Conservation (phyloP, 2,113 vertebrate genomes). For the Xiphophorus maculatus region DNA sequence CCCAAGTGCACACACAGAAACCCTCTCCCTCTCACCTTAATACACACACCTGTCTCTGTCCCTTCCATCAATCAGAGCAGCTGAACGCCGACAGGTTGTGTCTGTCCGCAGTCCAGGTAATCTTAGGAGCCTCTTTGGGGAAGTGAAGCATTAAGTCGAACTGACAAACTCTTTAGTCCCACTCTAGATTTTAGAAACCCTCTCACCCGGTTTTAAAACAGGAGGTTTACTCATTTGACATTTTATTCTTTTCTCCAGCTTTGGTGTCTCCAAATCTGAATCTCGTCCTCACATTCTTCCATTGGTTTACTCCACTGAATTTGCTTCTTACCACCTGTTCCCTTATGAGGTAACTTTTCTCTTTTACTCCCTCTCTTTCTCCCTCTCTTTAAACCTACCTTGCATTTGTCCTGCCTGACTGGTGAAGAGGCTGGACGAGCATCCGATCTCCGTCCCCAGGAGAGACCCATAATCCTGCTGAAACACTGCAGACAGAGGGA, state of each 20-base stretch:
- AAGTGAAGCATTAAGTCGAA: slow-evolving; percentile 70
- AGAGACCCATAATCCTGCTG: slow-evolving; percentile 85
- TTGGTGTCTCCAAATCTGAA: slow-evolving; percentile 29
- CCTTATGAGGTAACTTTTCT: neutral
- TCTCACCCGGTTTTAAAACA: slow-evolving; percentile 24
- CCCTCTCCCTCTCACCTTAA: slow-evolving; percentile 50
- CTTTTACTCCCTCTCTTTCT: neutral
- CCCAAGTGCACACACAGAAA: slow-evolving; percentile 53
- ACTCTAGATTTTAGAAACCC: slow-evolving; percentile 62
- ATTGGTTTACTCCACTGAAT: neutral
- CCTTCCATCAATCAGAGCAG: slow-evolving; percentile 71
- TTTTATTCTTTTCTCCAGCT: slow-evolving; percentile 34
- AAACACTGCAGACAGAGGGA: slow-evolving; percentile 75
- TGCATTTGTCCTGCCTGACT: slow-evolving; percentile 84
- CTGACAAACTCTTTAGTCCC: slow-evolving; percentile 78
- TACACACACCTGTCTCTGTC: slow-evolving; percentile 66
- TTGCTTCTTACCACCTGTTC: neutral
- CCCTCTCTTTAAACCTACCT: slow-evolving; percentile 70
- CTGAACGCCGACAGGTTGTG: slow-evolving; percentile 69
- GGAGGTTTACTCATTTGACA: slow-evolving; percentile 26
- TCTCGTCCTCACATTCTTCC: slow-evolving; percentile 43
- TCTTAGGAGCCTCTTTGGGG: slow-evolving; percentile 73
- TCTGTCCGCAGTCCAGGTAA: slow-evolving; percentile 76
- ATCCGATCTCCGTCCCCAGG: slow-evolving; percentile 84
- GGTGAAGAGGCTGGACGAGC: slow-evolving; percentile 84